phyloP scores from a whole-genome alignment of 2,888 invertebrate species.

The Monopis laevigella region DNA sequence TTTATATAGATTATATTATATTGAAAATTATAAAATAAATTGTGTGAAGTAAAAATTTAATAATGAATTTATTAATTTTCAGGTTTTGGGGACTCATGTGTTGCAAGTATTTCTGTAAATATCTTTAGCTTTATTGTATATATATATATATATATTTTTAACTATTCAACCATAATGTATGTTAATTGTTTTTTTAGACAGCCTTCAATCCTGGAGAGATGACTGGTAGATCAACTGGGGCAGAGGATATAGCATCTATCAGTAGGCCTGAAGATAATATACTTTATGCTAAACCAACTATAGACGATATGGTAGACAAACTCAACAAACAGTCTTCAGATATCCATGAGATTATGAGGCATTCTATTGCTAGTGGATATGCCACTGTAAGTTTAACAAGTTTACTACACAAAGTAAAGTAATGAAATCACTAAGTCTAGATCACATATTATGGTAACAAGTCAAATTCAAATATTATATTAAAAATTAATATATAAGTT shows the following conservation, averaged over 20 bases:
- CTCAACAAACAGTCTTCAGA: conserved; percentile 43
- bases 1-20: no score
- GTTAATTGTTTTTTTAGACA: conserved; percentile 30
- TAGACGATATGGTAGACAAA: conserved; percentile 1
- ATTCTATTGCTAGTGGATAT: conserved; percentile 41
- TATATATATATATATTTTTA: no score
- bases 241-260: conserved; percentile 27
- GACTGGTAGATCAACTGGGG: conserved; percentile 51
- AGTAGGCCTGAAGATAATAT: background rate
- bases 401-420: no score
- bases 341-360: conserved; percentile 44
- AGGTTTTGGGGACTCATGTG: conserved; percentile 45
- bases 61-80: conserved; percentile 18
- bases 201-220: conserved; percentile 53
- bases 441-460: no score
- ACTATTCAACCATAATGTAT: background rate
- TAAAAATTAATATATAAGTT: no score
- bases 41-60: background rate
- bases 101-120: conserved; percentile 32
- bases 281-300: background rate
- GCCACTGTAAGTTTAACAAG: conserved; percentile 2
- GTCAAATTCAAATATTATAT: no score
- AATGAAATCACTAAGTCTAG: no score
- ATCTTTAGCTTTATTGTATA: no score
- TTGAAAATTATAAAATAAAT: background rate